Percentiles rank a stretch among this genome's conserved stretches.
phyloP scores from a whole-genome alignment of 1,140 invertebrate species.

The Neuroterus valhalla region DNA sequence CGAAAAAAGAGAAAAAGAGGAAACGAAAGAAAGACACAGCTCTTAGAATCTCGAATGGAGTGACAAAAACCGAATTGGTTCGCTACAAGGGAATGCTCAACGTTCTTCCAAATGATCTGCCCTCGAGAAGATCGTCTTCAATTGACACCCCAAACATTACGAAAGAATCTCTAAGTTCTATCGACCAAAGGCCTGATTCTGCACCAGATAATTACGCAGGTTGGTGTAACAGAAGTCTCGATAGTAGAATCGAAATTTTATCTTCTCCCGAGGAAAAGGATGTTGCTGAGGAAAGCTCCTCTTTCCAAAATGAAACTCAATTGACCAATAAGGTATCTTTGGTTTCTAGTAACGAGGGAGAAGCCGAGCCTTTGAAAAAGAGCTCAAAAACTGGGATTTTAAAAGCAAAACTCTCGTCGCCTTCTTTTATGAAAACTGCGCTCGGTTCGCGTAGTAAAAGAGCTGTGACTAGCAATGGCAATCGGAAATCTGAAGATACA shows the following conservation, averaged over 20 bases:
- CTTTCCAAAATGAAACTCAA: conserved; percentile 35
- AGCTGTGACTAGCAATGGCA: conserved; percentile 48
- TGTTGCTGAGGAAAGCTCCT: background rate
- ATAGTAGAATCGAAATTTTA: conserved; percentile 7
- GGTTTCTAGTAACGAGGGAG: conserved; percentile 22
- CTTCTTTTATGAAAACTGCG: conserved; percentile 80
- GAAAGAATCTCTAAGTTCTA: conserved; percentile 31
- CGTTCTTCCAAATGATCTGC: conserved; percentile 44
- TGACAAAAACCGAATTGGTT: conserved; percentile 31
- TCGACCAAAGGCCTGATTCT: conserved; percentile 53
- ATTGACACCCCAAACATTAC: conserved; percentile 51
- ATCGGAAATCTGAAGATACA: conserved; percentile 25
- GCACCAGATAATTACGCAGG: conserved; percentile 50
- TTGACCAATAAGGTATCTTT: conserved; percentile 17
- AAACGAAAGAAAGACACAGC: conserved; percentile 70
- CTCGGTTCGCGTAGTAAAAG: conserved; percentile 74
- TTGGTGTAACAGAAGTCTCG: conserved; percentile 46
- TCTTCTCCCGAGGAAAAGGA: conserved; percentile 13
- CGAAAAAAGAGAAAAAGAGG: conserved; percentile 68
- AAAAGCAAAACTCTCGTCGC: conserved; percentile 76
- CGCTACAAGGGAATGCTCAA: conserved; percentile 42
- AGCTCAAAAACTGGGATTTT: conserved; percentile 35
- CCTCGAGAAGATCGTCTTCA: conserved; percentile 59
- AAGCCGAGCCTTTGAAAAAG: conserved; percentile 1
- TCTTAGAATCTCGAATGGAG: conserved; percentile 42